Percentiles rank a stretch among this genome's conserved stretches.
Evolutionary conservation across 2,888 invertebrate species (phyloP).

Genomic region (Coelinius sp.): DNA sequence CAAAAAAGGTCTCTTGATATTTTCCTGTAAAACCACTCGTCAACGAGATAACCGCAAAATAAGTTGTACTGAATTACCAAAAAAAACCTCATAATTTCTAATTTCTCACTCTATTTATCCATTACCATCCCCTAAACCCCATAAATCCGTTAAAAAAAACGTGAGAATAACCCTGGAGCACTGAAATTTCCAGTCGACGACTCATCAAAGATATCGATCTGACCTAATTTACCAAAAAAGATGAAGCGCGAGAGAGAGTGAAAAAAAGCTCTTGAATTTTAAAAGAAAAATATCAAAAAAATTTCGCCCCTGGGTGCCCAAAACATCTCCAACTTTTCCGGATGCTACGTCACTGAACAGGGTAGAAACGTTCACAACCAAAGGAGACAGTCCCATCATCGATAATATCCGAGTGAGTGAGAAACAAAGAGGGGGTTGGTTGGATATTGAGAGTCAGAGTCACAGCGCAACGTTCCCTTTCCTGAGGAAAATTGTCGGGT

Average conservation of each 20-base stretch:
- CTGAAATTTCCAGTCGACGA: conserved; percentile 23
- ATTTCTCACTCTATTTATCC: background rate
- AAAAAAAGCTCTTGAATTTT: conserved; percentile 13
- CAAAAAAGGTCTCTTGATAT: too few relatives aligned
- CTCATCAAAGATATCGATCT: conserved; percentile 22
- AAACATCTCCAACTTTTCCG: conserved; percentile 61
- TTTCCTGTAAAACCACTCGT: too few relatives aligned
- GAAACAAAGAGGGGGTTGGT: conserved; percentile 57
- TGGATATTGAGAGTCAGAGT: conserved; percentile 52
- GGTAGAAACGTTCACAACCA: conserved; percentile 13
- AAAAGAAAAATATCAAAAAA: background rate
- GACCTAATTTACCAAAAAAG: conserved; percentile 11
- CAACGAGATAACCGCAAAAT: too few relatives aligned
- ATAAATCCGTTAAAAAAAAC: background rate
- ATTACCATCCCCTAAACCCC: background rate
- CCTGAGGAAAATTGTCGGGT: conserved; percentile 43
- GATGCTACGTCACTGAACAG: conserved; percentile 67
- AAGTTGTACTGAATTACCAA: too few relatives aligned
- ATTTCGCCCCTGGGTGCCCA: conserved; percentile 44
- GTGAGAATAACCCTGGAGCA: background rate
- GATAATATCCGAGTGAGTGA: conserved; percentile 17
- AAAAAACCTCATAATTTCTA: background rate
- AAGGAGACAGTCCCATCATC: background rate
- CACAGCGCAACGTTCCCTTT: conserved; percentile 42
- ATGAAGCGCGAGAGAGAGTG: background rate